Evolutionary conservation across 2,888 invertebrate genomes (phyloP).

Genomic region (Habroteleia sp.): DNA sequence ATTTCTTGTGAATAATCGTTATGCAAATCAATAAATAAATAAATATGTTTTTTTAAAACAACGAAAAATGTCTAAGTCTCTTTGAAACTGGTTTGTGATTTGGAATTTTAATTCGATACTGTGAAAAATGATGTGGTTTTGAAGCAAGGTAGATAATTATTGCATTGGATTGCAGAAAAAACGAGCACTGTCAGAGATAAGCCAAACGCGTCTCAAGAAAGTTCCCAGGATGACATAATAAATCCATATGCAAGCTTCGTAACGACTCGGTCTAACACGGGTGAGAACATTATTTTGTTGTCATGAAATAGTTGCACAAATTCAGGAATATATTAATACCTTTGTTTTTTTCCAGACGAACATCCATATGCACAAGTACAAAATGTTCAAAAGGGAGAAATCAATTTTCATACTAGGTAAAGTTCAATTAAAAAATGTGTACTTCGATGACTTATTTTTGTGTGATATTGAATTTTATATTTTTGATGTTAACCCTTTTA

Average conservation of each 20-base stretch:
- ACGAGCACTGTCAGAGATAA: conserved; percentile 76
- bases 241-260: conserved; percentile 86
- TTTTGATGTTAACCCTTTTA: no score
- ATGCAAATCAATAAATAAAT: no score
- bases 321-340: no score
- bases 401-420: conserved; percentile 74
- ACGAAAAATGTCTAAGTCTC: no score
- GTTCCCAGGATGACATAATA: conserved; percentile 84
- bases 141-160: not conserved
- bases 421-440: no score
- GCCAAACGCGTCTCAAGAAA: conserved; percentile 84
- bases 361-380: conserved; percentile 89
- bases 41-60: conserved; percentile 4
- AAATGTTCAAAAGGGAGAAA: conserved; percentile 78
- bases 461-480: no score
- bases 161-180: conserved; percentile 62
- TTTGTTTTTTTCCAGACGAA: conserved; percentile 81
- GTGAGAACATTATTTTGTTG: conserved; percentile 76
- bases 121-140: no score
- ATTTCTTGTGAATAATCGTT: no score
- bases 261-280: conserved; percentile 86
- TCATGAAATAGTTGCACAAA: no score
- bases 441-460: no score
- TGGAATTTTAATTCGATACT: no score
- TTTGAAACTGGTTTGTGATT: no score